Conservation (phyloP, 2,888 invertebrate species). For the Cephus runcator region DNA sequence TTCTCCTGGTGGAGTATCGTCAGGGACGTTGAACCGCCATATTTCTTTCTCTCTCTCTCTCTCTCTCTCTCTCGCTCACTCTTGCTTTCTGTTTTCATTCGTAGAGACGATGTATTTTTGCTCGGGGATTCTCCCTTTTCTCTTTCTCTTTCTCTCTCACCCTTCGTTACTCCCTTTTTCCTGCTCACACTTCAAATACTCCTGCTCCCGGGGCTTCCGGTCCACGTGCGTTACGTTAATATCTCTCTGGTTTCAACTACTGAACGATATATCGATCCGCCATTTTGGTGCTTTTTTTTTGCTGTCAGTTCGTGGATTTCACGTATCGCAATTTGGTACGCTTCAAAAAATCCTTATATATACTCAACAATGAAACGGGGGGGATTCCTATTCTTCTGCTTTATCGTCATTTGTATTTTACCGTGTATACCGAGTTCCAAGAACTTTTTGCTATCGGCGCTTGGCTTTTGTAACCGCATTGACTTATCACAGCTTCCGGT, state of each 20-base stretch:
- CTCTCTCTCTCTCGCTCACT: not conserved
- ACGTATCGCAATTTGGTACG: constrained; percentile 12
- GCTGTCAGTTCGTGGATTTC: constrained; percentile 14
- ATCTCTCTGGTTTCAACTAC: not conserved
- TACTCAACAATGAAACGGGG: not conserved
- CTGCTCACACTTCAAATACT: not conserved
- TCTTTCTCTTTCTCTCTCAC: too few relatives aligned
- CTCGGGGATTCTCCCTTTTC: not conserved
- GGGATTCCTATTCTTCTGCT: not conserved
- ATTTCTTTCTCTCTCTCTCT: not conserved
- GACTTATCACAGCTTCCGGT: not conserved
- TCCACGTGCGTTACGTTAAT: not conserved
- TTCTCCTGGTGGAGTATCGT: constrained; percentile 20
- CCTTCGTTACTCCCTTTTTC: not conserved
- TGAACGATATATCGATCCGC: not conserved
- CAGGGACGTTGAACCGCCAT: constrained; percentile 25
- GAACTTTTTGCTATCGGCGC: not conserved
- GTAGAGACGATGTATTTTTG: not conserved
- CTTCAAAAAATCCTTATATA: constrained; percentile 15
- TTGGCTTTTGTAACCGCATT: not conserved
- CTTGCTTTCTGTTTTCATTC: not conserved
- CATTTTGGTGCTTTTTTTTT: constrained; percentile 12
- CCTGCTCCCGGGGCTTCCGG: not conserved
- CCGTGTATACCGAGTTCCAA: not conserved
- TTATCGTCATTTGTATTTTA: not conserved